Percentiles rank a stretch among this genome's conserved stretches.
Evolutionary conservation across 2,113 vertebrate genomes (phyloP).

Genomic region (Elachura formosa): DNA sequence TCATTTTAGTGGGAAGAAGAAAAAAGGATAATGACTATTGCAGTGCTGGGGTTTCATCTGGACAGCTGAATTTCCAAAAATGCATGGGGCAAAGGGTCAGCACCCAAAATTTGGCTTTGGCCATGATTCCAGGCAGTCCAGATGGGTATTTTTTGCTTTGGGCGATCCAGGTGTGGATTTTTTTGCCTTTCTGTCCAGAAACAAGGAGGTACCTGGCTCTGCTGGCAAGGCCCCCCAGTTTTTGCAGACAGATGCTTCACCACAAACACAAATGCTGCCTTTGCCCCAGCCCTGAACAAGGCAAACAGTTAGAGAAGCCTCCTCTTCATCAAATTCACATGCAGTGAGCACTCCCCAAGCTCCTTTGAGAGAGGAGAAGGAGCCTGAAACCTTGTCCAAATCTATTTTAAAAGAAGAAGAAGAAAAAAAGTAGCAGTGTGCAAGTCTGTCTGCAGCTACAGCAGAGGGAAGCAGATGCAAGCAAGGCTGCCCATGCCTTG

Average conservation of each 20-base stretch:
- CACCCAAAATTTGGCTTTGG: background rate
- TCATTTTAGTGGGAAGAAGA: background rate
- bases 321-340: background rate
- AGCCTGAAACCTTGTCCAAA: background rate
- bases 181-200: background rate
- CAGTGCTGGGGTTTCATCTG: background rate
- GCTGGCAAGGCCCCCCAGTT: background rate
- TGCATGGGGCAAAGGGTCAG: fast-evolving
- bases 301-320: background rate
- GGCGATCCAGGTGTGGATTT: background rate
- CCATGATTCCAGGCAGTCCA: background rate
- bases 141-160: background rate
- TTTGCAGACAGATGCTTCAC: background rate
- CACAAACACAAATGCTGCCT: background rate
- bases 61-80: background rate
- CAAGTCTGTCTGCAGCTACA: background rate
- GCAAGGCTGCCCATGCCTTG: background rate
- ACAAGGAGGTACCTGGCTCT: background rate
- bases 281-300: background rate
- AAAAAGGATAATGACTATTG: background rate
- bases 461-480: conserved; percentile 48
- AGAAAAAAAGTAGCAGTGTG: background rate
- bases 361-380: background rate
- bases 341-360: background rate
- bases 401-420: background rate